phyloP scores from a whole-genome alignment of 2,797 vertebrate genomes.

The Babyrousa celebensis region DNA sequence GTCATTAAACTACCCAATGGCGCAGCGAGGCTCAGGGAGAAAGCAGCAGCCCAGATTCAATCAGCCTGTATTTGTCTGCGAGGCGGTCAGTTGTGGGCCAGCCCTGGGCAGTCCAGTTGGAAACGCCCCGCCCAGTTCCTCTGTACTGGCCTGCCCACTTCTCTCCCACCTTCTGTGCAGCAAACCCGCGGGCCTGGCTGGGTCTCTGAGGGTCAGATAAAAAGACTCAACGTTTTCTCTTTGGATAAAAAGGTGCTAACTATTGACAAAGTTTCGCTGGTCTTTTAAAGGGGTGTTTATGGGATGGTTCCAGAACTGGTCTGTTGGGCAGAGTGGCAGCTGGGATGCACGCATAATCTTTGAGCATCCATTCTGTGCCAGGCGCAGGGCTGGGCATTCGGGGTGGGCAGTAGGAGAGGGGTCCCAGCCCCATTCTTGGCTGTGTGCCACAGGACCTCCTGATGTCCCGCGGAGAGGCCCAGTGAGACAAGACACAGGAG shows the following conservation, averaged over 20 bases:
- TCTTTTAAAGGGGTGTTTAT: not conserved
- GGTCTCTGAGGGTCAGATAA: not conserved
- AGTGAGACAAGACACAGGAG: too few relatives aligned
- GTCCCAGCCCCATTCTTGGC: not conserved
- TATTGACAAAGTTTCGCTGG: not conserved
- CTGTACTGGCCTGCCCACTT: not conserved
- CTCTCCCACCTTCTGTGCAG: not conserved
- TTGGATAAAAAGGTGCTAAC: constrained; percentile 6
- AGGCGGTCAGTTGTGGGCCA: not conserved
- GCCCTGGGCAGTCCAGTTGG: not conserved
- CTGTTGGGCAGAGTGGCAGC: not conserved
- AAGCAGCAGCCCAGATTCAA: not conserved
- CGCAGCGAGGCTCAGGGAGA: not conserved
- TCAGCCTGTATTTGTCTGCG: not conserved
- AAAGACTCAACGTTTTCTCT: not conserved
- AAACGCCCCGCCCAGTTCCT: fast-evolving
- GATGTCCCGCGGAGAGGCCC: too few relatives aligned
- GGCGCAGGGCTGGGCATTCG: not conserved
- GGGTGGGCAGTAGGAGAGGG: not conserved
- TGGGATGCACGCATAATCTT: not conserved
- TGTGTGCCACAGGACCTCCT: not conserved
- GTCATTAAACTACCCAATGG: fast-evolving
- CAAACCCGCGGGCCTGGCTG: not conserved
- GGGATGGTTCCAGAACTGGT: not conserved
- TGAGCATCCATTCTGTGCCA: not conserved